Evolutionary conservation across 2,797 vertebrate species (phyloP).

Genomic region (Spondyliosoma cantharus): DNA sequence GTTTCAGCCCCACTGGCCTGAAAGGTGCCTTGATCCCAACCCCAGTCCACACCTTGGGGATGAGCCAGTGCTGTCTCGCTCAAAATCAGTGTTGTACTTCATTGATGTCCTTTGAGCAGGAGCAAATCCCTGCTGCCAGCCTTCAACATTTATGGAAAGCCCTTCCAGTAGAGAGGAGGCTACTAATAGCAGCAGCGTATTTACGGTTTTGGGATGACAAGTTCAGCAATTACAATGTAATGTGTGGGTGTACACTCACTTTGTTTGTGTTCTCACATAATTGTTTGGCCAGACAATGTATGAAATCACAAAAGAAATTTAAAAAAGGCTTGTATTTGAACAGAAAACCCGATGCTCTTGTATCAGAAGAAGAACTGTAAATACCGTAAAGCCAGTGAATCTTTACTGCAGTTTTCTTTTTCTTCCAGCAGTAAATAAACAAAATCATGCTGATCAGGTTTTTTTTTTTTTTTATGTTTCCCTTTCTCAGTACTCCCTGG

Average conservation of each 20-base stretch:
- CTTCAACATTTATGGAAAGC: background rate
- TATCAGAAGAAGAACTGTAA: background rate
- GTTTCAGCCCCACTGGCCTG: background rate
- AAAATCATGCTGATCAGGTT: slow-evolving; percentile 1
- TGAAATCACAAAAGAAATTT: background rate
- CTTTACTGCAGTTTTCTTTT: background rate
- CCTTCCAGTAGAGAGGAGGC: background rate
- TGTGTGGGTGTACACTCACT: background rate
- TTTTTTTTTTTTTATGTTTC: slow-evolving; percentile 40
- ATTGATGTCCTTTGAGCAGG: background rate
- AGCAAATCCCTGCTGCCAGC: background rate
- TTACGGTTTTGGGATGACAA: background rate
- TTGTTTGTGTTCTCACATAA: background rate
- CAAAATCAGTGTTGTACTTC: background rate
- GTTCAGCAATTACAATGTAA: background rate
- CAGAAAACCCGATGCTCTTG: background rate
- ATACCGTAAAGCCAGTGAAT: background rate
- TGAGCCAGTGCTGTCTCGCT: background rate
- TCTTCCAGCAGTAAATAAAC: background rate
- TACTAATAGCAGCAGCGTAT: background rate
- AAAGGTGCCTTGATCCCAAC: background rate
- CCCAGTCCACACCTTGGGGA: background rate
- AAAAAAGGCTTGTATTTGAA: background rate
- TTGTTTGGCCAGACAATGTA: background rate
- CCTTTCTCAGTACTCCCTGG: slow-evolving; percentile 91